Evolutionary conservation across 1,140 invertebrate genomes (phyloP).

Genomic region (Frieseomelitta varia): DNA sequence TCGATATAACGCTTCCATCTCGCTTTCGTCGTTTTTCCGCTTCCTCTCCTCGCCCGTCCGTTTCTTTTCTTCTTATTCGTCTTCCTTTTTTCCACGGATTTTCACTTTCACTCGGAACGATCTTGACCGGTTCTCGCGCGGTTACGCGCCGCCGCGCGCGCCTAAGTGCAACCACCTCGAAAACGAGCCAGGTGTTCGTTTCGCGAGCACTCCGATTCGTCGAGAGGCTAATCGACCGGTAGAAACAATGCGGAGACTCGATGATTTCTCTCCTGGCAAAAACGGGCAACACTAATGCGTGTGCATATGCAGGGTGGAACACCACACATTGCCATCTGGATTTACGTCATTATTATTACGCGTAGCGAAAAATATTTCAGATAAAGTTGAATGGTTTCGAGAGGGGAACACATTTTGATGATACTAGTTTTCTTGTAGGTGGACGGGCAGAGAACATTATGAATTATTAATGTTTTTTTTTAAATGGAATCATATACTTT

Average conservation of each 20-base stretch:
- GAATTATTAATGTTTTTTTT: too few relatives aligned
- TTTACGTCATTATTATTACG: too few relatives aligned
- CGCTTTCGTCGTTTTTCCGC: neutral
- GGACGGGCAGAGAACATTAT: too few relatives aligned
- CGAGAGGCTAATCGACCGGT: neutral
- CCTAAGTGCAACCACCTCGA: neutral
- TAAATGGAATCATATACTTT: too few relatives aligned
- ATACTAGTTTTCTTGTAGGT: too few relatives aligned
- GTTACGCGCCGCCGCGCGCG: constrained; percentile 5
- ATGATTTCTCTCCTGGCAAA: neutral
- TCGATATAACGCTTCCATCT: constrained; percentile 42
- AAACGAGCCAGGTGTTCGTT: constrained; percentile 1
- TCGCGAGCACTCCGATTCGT: neutral
- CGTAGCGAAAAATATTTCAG: too few relatives aligned
- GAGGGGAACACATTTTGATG: too few relatives aligned
- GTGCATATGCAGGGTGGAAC: too few relatives aligned
- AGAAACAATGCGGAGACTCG: neutral
- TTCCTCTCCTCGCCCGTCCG: neutral
- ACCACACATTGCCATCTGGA: too few relatives aligned
- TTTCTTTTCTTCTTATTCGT: neutral
- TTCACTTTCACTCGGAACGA: constrained; percentile 34
- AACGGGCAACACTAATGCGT: neutral
- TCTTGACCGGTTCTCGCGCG: constrained; percentile 22
- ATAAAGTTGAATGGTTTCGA: too few relatives aligned
- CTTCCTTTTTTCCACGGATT: neutral